phyloP scores from a whole-genome alignment of 2,797 vertebrate species.

The Hyperoplus lanceolatus region DNA sequence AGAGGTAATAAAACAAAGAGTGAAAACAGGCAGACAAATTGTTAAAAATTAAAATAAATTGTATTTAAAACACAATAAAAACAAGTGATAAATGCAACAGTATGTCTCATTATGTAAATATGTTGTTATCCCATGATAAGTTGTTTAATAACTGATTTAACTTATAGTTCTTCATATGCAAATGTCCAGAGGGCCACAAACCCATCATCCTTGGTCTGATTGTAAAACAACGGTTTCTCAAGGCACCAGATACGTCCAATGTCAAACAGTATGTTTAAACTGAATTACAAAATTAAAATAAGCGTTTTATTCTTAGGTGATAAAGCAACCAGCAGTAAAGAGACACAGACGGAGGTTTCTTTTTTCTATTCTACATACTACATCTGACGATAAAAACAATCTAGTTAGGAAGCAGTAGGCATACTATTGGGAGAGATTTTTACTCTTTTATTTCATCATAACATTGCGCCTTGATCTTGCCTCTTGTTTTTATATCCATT shows the following conservation, averaged over 20 bases:
- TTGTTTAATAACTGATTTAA: neutral
- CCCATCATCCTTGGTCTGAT: neutral
- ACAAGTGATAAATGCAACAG: neutral
- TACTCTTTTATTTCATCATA: too few species aligned
- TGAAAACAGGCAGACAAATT: too few species aligned
- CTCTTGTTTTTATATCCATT: too few species aligned
- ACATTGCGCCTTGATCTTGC: too few species aligned
- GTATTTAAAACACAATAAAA: too few species aligned
- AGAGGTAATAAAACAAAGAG: too few species aligned
- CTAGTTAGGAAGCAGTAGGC: too few species aligned
- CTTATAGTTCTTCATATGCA: neutral
- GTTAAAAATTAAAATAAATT: too few species aligned
- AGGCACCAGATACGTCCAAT: neutral
- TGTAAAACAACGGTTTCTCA: neutral
- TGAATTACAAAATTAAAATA: neutral
- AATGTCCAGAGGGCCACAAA: neutral
- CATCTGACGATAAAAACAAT: too few species aligned
- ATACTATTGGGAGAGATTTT: too few species aligned
- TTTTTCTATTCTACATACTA: too few species aligned
- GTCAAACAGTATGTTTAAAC: neutral
- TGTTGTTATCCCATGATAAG: too few species aligned
- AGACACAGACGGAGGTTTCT: conserved; percentile 9
- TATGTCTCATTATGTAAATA: neutral
- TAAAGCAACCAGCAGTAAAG: conserved; percentile 11
- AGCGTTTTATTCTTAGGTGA: neutral